A percentile compares a stretch with the other conserved stretches of the same genome.
Evolutionary conservation across 2,113 vertebrate species (phyloP).

Genomic region (Mirounga angustirostris): DNA sequence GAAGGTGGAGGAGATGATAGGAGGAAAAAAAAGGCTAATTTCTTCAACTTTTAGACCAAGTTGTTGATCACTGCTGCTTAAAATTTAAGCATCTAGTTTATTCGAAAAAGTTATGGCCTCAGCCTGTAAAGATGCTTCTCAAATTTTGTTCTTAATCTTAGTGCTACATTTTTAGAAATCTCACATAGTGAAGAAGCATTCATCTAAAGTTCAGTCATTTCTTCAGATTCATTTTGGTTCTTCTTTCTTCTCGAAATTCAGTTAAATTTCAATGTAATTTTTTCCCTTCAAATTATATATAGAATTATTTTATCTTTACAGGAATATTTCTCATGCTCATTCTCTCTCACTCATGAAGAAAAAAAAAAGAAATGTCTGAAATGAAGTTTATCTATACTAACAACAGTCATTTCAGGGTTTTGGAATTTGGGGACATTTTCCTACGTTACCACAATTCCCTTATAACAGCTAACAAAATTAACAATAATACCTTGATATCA

Average conservation of each 20-base stretch:
- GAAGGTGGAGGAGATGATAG: neutral
- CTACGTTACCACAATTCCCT: neutral
- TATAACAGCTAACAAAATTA: conserved; percentile 2
- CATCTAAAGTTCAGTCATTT: conserved; percentile 6
- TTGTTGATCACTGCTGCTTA: neutral
- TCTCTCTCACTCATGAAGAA: neutral
- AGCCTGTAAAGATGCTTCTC: neutral
- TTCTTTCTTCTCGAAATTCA: neutral
- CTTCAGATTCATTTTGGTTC: conserved; percentile 40
- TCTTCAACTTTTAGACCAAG: neutral
- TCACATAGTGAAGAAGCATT: neutral
- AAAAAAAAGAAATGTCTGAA: neutral
- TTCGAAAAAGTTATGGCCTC: neutral
- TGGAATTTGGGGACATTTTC: neutral
- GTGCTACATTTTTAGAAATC: neutral
- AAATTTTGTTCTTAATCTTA: conserved; percentile 9
- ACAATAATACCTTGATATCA: neutral
- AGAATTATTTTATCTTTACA: conserved; percentile 39
- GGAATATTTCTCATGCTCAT: conserved; percentile 18
- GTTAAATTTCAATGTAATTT: conserved; percentile 4
- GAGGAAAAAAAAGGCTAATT: neutral
- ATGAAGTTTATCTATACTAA: neutral
- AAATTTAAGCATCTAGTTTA: conserved; percentile 34
- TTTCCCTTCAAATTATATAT: neutral
- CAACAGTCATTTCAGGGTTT: neutral